Base-by-base conservation (phyloP, 2,888 invertebrate species). In the Anoncus sp. region DNA sequence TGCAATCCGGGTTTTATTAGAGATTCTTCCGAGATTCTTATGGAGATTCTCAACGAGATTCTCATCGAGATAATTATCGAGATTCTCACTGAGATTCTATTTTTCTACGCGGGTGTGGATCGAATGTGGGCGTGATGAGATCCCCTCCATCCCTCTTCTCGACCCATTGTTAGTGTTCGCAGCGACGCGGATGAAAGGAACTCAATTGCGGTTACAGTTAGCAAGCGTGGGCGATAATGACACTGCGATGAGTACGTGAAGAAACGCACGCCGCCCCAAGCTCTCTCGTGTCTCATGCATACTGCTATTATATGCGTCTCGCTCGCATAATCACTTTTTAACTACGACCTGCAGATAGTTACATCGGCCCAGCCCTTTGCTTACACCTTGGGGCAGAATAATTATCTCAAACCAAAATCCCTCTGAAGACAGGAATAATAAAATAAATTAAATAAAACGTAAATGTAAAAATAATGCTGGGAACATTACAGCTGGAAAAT, bases 191-290 rank as follows among this genome's bases (percentile, higher is more conserved):
- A 63, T 77, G 76, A 81, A 83, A 84, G 83, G 83, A 81, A 84
- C 85, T 88, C 86, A 86, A 88, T 87, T 87, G 87, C 84, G 81
- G 83, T 82, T 84, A 86, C 85, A 86, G 85, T 88, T 87, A 87
- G 81, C 82, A 69, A 78, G 85, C 85, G 88, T 88, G 85, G 88
- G 88, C 87, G 87, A 85, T 87, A 87, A 88, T 87, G 85, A 87
- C 83, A 74, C 76, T 76, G 83, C 79, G 43, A 80, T 76, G 81
- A 76, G 82, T 82, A 78, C 80, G 82, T 72, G 71, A 82, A 82
- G 82, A 82, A 82, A 85, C 80, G 71, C 74, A 31, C 71, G 53
- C 72, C 72, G 77, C 79, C 72, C 78, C 70, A 71, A 45, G 63
- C 62, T 20, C 45, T 10, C 20, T 24, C 69, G 47, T 27, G 43